Evolutionary conservation across 64 coral and sea anemone genomes (phyloP).

Genomic region (Dendronephthya gigantea): DNA sequence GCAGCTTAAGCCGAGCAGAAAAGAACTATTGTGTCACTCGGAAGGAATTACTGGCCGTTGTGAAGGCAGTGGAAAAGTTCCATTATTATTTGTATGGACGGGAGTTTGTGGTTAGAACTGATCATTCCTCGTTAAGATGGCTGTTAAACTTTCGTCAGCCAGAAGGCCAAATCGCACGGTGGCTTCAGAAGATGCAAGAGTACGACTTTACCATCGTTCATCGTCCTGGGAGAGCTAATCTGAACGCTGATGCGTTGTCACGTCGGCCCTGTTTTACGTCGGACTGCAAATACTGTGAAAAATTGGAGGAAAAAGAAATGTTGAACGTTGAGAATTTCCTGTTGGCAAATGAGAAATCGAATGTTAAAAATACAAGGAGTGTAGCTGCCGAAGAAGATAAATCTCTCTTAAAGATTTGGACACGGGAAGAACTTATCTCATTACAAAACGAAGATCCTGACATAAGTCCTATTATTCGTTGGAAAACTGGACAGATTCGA

Average conservation of each 20-base stretch:
- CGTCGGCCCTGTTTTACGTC: neutral
- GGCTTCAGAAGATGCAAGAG: neutral
- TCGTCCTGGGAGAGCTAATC: no score
- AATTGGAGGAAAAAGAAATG: neutral
- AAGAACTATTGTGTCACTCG: neutral
- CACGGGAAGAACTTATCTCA: no score
- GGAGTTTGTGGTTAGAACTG: conserved; percentile 20
- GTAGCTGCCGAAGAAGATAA: no score
- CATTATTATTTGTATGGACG: conserved; percentile 18
- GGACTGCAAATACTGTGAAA: neutral
- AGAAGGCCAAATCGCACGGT: neutral
- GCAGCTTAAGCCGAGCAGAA: neutral
- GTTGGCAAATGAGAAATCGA: no score
- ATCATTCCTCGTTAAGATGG: conserved; percentile 43
- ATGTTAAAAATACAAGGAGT: no score
- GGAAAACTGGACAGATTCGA: neutral
- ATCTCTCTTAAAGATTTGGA: no score
- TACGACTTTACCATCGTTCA: no score
- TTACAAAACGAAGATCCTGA: neutral
- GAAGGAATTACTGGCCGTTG: neutral
- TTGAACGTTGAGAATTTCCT: neutral
- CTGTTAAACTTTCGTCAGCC: neutral
- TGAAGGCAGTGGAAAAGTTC: neutral
- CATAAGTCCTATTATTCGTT: neutral
- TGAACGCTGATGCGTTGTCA: no score